Base-by-base conservation (phyloP, 2,888 invertebrate genomes). In the Caenorhabditis panamensis region DNA sequence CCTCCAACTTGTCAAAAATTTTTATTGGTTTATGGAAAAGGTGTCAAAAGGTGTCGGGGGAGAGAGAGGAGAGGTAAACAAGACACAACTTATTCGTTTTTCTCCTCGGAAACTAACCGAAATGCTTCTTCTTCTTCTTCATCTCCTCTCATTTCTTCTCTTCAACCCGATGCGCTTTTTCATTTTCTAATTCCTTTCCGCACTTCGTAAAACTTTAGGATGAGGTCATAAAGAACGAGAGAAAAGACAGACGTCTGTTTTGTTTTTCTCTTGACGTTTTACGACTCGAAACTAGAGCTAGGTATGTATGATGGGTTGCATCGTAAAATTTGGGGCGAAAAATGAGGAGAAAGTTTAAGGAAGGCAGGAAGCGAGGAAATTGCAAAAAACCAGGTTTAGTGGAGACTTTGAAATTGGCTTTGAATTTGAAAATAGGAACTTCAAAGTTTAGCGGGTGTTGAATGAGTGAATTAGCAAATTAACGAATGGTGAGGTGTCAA, bases 1-100 rank as follows among this genome's bases (percentile, higher is more conserved):
- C 16, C 41, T 41, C 58, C 51, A 73, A 73, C 73, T 73, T 73
- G 73, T 73, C 73, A 73, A 73, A 73, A 71, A 36, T 56, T 72
- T 72, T 72, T 64, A 64, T 64, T 64, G 72, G 71, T 71, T 69
- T 53, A 59, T 51, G 37, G 28, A 66, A 53, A 62, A 64, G 51
- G 59, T 73, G 58, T 73, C 64, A 73, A 73, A 73, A 73, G 66
- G 66, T 51, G 58, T 59, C 64, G 66, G 73, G 58, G 66, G 59
- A 73, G 56, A 73, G 63, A 72, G 37, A 56, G 72, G n/a, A n/a
- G 56, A 63, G 58, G 54, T 20, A 16, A 24, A 53, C 5, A 22
- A 37, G 51, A 51, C 36, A 41, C 20, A 62, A 59, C 51, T 67
- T 31, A 58, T 28, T 28, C 66, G 26, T 41, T 66, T 28, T 66